Evolutionary conservation across 2,113 vertebrate species (phyloP).

Genomic region (Phaethon lepturus): DNA sequence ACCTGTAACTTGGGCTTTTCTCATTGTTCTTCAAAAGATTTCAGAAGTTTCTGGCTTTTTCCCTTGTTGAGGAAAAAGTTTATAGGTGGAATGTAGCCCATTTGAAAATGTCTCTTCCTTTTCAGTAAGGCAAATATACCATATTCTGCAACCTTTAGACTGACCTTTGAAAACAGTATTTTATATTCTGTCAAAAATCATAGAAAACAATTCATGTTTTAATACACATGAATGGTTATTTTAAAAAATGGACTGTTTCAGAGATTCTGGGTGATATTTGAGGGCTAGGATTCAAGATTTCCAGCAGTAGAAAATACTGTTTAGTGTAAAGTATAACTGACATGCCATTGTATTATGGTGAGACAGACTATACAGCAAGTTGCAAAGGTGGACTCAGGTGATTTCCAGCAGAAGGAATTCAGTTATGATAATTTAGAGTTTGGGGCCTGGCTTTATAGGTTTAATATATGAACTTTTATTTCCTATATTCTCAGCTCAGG

Average conservation of each 20-base stretch:
- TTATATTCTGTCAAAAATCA: not conserved
- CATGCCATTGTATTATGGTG: not conserved
- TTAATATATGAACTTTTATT: not conserved
- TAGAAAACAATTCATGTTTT: not conserved
- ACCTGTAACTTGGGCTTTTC: not conserved
- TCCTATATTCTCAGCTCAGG: not conserved
- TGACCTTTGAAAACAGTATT: not conserved
- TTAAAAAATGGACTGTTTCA: not conserved
- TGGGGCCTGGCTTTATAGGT: not conserved
- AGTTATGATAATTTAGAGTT: not conserved
- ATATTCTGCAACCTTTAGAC: not conserved
- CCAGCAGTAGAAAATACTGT: not conserved
- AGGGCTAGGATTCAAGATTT: not conserved
- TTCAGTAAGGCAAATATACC: not conserved
- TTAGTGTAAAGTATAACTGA: not conserved
- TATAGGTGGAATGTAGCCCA: not conserved
- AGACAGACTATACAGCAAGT: not conserved
- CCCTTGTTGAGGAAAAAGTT: not conserved
- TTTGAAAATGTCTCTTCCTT: not conserved
- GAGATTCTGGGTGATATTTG: not conserved
- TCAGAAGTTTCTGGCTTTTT: not conserved
- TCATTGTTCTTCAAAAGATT: not conserved
- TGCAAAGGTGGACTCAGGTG: not conserved
- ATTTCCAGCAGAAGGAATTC: not conserved
- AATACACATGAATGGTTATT: fast-evolving